Conservation (phyloP, 2,113 vertebrate species). For the Edolisoma coerulescens region DNA sequence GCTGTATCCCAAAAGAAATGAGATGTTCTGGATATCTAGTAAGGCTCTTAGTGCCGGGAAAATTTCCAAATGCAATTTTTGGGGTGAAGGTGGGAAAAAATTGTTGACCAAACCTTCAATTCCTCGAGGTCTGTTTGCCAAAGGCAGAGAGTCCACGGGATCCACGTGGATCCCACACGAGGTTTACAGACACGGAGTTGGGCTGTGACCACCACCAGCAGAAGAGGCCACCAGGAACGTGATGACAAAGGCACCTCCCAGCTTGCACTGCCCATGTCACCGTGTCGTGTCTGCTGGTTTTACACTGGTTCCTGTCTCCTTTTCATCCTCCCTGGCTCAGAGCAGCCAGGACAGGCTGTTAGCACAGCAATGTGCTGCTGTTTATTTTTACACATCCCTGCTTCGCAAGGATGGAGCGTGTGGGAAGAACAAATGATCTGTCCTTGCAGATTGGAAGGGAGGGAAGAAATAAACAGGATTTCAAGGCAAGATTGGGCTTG, state of each 20-base stretch:
- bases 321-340: background rate
- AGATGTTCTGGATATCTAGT: background rate
- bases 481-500: background rate
- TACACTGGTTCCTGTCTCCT: background rate
- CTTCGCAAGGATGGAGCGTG: background rate
- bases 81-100: background rate
- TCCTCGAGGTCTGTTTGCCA: background rate
- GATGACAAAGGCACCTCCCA: background rate
- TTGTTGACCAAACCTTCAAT: background rate
- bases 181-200: background rate
- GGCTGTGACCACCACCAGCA: background rate
- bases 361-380: background rate
- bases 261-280: rapidly evolving
- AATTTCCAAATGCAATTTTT: background rate
- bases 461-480: background rate
- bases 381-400: background rate
- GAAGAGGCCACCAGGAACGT: background rate
- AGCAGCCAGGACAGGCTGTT: background rate
- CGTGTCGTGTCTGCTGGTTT: rapidly evolving
- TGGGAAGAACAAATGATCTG: background rate
- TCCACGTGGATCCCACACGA: background rate
- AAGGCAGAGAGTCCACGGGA: background rate
- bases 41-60: background rate
- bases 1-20: background rate
- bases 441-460: background rate